Evolutionary conservation across 2,888 invertebrate genomes (phyloP).

Genomic region (Piscicola geometra): DNA sequence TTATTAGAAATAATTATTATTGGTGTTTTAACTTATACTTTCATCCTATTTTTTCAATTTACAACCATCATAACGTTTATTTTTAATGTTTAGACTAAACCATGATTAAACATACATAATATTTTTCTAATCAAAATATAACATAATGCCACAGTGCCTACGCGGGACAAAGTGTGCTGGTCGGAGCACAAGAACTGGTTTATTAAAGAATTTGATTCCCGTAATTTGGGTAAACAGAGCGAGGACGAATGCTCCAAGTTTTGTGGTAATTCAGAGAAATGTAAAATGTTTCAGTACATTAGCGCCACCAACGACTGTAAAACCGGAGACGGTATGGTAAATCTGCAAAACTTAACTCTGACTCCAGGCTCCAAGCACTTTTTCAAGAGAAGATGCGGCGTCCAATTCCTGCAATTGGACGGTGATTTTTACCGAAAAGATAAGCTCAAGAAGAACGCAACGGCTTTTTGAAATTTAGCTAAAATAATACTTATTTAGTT

Average conservation of each 20-base stretch:
- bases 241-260: background rate
- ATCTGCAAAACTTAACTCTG: too few relatives aligned
- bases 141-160: background rate
- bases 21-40: too few relatives aligned
- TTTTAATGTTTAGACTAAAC: too few relatives aligned
- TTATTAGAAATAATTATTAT: too few relatives aligned
- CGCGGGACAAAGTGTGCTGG: background rate
- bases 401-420: background rate
- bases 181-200: background rate
- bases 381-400: conserved; percentile 2
- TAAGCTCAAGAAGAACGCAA: background rate
- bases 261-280: background rate
- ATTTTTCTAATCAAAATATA: too few relatives aligned
- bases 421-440: background rate
- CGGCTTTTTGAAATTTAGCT: too few relatives aligned
- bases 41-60: too few relatives aligned
- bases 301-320: background rate
- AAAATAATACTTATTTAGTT: too few relatives aligned
- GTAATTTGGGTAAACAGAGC: background rate
- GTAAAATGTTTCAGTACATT: background rate
- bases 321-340: too few relatives aligned
- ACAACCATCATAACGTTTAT: too few relatives aligned
- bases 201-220: background rate
- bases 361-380: background rate
- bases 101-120: too few relatives aligned